phyloP scores from a whole-genome alignment of 2,113 vertebrate genomes.

The Thomomys bottae region DNA sequence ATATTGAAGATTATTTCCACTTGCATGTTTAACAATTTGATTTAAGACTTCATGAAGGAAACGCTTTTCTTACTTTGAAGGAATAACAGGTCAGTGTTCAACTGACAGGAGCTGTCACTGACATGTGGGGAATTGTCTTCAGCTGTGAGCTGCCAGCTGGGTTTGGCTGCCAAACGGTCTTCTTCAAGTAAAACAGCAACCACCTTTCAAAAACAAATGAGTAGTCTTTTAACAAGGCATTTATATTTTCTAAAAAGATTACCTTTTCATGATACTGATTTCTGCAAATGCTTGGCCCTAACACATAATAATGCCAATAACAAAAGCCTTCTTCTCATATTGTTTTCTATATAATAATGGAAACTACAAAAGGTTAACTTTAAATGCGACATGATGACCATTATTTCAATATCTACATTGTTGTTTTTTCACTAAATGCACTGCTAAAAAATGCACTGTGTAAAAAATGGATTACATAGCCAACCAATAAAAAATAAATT shows the following conservation, averaged over 20 bases:
- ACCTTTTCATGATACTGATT: too few species aligned
- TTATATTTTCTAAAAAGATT: background rate
- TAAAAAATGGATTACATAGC: background rate
- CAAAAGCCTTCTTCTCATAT: background rate
- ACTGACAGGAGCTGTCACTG: slow-evolving; percentile 90
- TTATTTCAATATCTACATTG: background rate
- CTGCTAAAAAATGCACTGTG: background rate
- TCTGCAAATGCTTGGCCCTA: background rate
- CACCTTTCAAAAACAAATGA: slow-evolving; percentile 88
- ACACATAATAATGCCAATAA: background rate
- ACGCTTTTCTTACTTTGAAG: slow-evolving; percentile 90
- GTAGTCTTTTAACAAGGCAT: background rate
- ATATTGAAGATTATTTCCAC: background rate
- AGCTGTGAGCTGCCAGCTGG: slow-evolving; percentile 81
- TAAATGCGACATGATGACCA: background rate
- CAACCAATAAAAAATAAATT: background rate
- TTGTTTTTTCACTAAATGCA: background rate
- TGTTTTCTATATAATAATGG: background rate
- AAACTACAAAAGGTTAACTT: background rate
- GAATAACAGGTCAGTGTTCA: slow-evolving; percentile 92
- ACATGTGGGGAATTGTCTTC: slow-evolving; percentile 86
- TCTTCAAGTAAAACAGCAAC: slow-evolving; percentile 95
- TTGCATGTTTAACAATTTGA: background rate
- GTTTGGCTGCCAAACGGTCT: slow-evolving; percentile 86
- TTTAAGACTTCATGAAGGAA: slow-evolving; percentile 31